phyloP scores from a whole-genome alignment of 2,113 vertebrate genomes.

The Pogonocichla stellata region DNA sequence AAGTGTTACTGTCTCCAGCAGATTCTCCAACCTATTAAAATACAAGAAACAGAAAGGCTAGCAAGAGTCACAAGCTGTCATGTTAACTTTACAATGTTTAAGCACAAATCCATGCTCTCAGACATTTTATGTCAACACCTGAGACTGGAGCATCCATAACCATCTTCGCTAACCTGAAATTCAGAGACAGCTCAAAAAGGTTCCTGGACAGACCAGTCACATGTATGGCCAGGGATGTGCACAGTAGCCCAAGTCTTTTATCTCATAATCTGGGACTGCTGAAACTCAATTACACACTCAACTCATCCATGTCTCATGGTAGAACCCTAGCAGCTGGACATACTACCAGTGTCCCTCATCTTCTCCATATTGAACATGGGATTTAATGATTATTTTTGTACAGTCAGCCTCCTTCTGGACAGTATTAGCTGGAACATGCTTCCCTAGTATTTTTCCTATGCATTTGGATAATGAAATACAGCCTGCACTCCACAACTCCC shows the following conservation, averaged over 20 bases:
- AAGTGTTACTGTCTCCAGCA: constrained; percentile 76
- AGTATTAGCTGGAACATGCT: not conserved
- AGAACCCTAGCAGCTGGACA: not conserved
- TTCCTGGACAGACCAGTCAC: not conserved
- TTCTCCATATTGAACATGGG: not conserved
- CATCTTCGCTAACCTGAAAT: not conserved
- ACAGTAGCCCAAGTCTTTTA: not conserved
- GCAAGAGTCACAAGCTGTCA: not conserved
- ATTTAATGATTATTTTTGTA: not conserved
- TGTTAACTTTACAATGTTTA: not conserved
- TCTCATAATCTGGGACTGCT: not conserved
- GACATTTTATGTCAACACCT: not conserved
- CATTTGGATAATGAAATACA: not conserved
- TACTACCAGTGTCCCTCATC: not conserved
- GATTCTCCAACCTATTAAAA: constrained; percentile 80
- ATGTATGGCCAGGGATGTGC: not conserved
- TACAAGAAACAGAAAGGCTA: not conserved
- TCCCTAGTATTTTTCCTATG: not conserved
- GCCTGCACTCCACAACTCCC: not conserved
- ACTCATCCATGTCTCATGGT: not conserved
- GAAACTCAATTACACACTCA: not conserved
- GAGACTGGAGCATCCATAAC: not conserved
- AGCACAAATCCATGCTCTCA: not conserved
- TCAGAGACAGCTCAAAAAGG: not conserved
- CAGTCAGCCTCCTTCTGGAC: not conserved